Base-by-base conservation (phyloP, 2,113 vertebrate genomes). In the Mesocricetus auratus region DNA sequence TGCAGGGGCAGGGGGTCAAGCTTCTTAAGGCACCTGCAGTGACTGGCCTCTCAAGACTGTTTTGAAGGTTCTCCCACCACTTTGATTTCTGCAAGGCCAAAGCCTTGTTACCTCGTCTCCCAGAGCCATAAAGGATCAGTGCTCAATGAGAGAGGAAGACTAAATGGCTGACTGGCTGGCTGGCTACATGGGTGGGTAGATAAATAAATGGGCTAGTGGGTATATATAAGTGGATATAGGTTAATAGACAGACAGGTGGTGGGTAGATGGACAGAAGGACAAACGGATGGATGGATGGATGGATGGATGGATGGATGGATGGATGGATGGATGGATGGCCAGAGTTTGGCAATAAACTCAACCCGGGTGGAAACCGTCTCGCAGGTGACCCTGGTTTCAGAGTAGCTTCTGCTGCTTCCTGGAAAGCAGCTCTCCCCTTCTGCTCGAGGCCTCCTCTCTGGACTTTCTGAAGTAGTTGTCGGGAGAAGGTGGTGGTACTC, bases 401-500 rank as follows among this genome's bases (percentile, higher is more conserved):
- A 60, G 68, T 13, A 21, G 29, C 19, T 87, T n/a, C 50, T 42
- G 21, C 36, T 11, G 11, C 66, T 82, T 19, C 53, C 3, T 3
- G n/a, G 62, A 39, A 87, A 86, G 64, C 4, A 11, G 56, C 5
- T 71, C 36, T 77, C 7, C 7, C 7, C 12, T 69, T 45, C 75
- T 45, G 42, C 73, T 78, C 7, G 2, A 74, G 71, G 31, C n/a
- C 58, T 71, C 74, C 2, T 64, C 33, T 68, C 24, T 13, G 0
- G 45, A 31, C 45, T 86, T 58, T 87, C 78, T 66, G 22, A 53
- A 92, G 62, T 42, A 79, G 39, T 75, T 19, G 42, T 73, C 2
- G 0, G 77, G 83, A 92, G 94, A 94, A 96, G 45, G 73, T 69
- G 75, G 36, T 95, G 88, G 93, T 86, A 92, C 56, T 94, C 71